Conservation (phyloP, 2,113 vertebrate genomes). For the Agelaius phoeniceus region DNA sequence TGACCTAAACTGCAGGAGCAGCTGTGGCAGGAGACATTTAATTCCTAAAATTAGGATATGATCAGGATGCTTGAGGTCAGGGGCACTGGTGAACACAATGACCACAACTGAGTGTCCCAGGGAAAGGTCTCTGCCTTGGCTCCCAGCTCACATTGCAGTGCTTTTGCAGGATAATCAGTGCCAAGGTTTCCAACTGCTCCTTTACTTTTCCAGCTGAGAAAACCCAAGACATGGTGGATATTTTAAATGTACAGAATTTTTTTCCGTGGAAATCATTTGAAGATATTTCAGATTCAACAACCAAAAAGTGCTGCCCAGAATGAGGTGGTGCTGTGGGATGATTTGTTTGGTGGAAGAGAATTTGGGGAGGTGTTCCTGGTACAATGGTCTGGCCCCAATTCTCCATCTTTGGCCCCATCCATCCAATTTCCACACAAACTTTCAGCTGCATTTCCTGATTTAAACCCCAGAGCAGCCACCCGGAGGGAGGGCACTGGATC, state of each 20-base stretch:
- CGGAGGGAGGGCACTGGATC: neutral
- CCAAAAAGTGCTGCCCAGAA: neutral
- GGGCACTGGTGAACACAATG: neutral
- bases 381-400: neutral
- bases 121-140: neutral
- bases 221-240: neutral
- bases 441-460: neutral
- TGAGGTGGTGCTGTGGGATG: neutral
- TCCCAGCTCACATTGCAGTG: neutral
- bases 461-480: neutral
- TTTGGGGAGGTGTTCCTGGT: neutral
- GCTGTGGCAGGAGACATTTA: neutral
- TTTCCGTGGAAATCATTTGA: neutral
- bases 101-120: neutral
- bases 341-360: neutral
- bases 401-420: neutral
- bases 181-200: neutral
- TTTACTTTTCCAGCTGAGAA: neutral
- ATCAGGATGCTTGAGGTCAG: rapidly evolving
- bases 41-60: neutral
- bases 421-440: neutral
- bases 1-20: neutral
- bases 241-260: neutral
- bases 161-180: neutral
- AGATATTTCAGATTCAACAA: neutral